phyloP scores from a whole-genome alignment of 2,888 invertebrate species.

The Polyommatus icarus region DNA sequence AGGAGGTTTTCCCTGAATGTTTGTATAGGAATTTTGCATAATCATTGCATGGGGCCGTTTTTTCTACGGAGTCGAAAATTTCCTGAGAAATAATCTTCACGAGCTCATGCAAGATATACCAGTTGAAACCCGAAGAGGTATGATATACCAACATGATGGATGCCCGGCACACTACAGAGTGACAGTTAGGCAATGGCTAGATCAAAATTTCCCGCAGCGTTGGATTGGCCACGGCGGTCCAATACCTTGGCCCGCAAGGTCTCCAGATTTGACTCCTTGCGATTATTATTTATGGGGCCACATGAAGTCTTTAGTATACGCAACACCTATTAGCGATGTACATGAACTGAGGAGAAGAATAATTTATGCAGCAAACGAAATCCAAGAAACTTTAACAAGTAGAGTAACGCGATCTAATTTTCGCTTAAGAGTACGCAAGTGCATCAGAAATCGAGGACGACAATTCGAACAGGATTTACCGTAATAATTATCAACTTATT shows the following conservation, averaged over 20 bases:
- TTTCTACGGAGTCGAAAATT: too few relatives aligned
- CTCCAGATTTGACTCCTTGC: constrained; percentile 40
- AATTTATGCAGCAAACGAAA: background rate
- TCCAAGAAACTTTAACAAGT: background rate
- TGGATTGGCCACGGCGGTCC: constrained; percentile 40
- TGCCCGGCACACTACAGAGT: too few relatives aligned
- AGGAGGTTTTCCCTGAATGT: constrained; percentile 18
- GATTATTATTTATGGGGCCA: constrained; percentile 41
- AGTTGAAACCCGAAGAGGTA: too few relatives aligned
- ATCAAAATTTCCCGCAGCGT: constrained; percentile 29
- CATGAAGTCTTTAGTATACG: constrained; percentile 29
- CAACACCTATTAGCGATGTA: constrained; percentile 15
- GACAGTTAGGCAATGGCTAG: constrained; percentile 33
- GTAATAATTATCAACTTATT: constrained; percentile 1
- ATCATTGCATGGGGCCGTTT: too few relatives aligned
- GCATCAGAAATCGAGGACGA: constrained; percentile 5
- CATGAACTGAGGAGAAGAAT: background rate
- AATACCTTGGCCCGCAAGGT: constrained; percentile 39
- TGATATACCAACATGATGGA: too few relatives aligned
- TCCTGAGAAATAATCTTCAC: too few relatives aligned
- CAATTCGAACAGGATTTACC: constrained; percentile 8
- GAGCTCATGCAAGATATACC: too few relatives aligned
- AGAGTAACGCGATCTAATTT: background rate
- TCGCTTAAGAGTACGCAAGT: background rate
- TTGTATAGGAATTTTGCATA: too few relatives aligned